Evolutionary conservation across 1,140 invertebrate genomes (phyloP).

Genomic region (Leptinotarsa undecemlineata): DNA sequence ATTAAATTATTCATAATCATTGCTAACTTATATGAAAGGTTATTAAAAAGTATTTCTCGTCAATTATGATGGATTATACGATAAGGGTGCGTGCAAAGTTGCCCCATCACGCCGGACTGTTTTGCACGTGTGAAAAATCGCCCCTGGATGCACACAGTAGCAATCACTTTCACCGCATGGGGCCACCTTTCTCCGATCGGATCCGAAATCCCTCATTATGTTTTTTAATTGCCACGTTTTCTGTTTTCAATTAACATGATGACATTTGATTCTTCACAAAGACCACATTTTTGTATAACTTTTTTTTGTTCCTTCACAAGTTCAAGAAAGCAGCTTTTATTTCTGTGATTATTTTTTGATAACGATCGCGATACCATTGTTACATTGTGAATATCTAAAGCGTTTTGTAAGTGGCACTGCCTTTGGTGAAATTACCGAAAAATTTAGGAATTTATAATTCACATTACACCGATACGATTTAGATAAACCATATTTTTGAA

Average conservation of each 20-base stretch:
- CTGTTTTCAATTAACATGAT: constrained; percentile 46
- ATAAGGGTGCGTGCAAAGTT: constrained; percentile 1
- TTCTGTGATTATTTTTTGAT: too few relatives aligned
- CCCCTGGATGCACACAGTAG: constrained; percentile 40
- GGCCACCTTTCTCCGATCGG: constrained; percentile 40
- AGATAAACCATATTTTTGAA: too few relatives aligned
- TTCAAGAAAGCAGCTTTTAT: too few relatives aligned
- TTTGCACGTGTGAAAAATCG: constrained; percentile 19
- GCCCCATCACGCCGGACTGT: constrained; percentile 2
- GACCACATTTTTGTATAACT: neutral
- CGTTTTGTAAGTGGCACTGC: too few relatives aligned
- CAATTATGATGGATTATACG: neutral
- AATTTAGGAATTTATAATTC: too few relatives aligned
- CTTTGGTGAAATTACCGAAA: too few relatives aligned
- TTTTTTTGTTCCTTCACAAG: neutral
- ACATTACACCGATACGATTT: too few relatives aligned
- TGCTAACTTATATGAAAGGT: too few relatives aligned
- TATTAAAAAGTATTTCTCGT: neutral
- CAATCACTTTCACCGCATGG: constrained; percentile 45
- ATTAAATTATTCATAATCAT: too few relatives aligned
- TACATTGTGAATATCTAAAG: too few relatives aligned
- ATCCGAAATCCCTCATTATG: constrained; percentile 33
- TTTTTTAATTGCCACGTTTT: constrained; percentile 41
- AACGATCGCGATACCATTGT: too few relatives aligned
- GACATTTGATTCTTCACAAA: constrained; percentile 32